These are phyloP conservation scores for Mallotus villosus DNA, from an alignment of 2,797 vertebrate genomes.

Conservation along the genomic window DNA sequence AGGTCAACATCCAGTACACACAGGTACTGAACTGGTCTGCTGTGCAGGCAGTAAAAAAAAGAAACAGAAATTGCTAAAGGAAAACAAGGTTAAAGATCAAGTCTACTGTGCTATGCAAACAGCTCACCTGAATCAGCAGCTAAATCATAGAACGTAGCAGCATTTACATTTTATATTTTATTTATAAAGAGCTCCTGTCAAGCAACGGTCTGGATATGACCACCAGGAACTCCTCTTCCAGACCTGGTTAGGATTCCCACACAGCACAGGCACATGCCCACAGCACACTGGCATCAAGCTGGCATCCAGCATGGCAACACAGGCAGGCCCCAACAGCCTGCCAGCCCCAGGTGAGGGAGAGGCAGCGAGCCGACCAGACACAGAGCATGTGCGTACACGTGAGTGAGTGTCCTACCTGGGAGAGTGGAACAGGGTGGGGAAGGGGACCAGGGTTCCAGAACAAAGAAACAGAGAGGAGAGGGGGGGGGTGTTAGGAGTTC, in stretches of 20 bases:
- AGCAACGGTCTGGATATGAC: no score
- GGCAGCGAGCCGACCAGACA: slow-evolving; percentile 12
- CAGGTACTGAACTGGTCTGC: no score
- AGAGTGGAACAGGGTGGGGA: slow-evolving; percentile 46
- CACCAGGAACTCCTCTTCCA: no score
- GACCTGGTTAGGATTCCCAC: not conserved
- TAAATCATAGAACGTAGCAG: no score
- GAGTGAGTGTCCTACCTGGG: slow-evolving; percentile 65
- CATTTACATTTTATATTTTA: no score
- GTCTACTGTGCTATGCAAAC: no score
- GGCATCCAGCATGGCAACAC: slow-evolving; percentile 40
- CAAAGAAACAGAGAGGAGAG: slow-evolving; percentile 30
- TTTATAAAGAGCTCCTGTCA: no score
- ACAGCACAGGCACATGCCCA: slow-evolving; percentile 13
- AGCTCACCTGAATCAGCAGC: no score
- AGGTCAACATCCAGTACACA: no score
- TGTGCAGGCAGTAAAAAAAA: no score
- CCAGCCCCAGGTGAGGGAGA: slow-evolving; percentile 25
- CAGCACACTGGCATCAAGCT: slow-evolving; percentile 26
- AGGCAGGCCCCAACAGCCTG: slow-evolving; percentile 17
- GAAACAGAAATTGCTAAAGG: no score
- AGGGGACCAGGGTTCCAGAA: slow-evolving; percentile 44
- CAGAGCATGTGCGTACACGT: not conserved
- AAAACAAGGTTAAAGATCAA: no score
- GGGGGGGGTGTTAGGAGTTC: slow-evolving; percentile 55